These are phyloP conservation scores for Aleiodes alternator DNA, from an alignment of 2,888 invertebrate genomes.

Conservation along the genomic window DNA sequence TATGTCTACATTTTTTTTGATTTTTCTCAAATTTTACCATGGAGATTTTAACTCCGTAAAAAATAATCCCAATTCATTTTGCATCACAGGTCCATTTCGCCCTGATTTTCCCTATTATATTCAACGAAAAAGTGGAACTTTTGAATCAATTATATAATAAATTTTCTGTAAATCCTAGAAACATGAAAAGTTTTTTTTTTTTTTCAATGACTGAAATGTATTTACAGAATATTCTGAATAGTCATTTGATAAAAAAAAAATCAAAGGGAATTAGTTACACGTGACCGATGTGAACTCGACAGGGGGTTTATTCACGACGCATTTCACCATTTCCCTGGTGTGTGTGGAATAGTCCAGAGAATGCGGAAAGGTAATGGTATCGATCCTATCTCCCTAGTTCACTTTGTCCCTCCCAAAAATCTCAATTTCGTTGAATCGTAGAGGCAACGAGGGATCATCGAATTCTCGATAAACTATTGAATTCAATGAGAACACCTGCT, in stretches of 20 bases:
- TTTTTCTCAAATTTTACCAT: too few relatives aligned
- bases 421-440: not conserved
- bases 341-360: not conserved
- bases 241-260: slow-evolving; percentile 10
- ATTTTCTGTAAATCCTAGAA: too few relatives aligned
- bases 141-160: too few relatives aligned
- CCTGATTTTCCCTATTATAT: too few relatives aligned
- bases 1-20: too few relatives aligned
- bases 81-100: too few relatives aligned
- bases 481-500: not conserved
- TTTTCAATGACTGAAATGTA: not conserved
- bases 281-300: not conserved
- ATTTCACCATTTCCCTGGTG: not conserved
- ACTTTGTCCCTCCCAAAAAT: not conserved
- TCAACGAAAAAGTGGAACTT: too few relatives aligned
- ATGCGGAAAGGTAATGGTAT: not conserved
- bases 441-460: too few relatives aligned
- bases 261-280: slow-evolving; percentile 13
- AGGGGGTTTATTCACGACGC: slow-evolving; percentile 4
- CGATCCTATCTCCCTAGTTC: slow-evolving; percentile 8
- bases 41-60: too few relatives aligned
- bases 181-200: too few relatives aligned
- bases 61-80: too few relatives aligned
- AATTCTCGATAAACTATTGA: not conserved
- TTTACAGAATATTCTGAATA: not conserved